Evolutionary conservation across 2,888 invertebrate genomes (phyloP).

Genomic region (Chloroclysta siterata): DNA sequence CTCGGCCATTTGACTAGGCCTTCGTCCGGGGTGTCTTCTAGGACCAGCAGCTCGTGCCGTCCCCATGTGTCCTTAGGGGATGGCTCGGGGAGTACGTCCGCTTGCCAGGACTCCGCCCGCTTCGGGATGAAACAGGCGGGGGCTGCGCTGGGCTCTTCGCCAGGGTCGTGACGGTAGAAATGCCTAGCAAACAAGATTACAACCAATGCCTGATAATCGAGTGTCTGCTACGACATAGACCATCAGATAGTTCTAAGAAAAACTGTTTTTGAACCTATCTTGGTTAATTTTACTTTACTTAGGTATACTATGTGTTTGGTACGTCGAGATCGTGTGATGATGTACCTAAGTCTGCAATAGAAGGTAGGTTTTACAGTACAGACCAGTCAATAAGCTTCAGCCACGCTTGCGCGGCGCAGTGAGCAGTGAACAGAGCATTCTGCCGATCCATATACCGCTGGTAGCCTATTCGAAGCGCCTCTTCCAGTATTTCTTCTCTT

Average conservation of each 20-base stretch:
- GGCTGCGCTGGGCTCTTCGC: conserved; percentile 70
- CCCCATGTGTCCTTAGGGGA: conserved; percentile 74
- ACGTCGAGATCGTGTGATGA: no score
- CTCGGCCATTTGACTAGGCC: conserved; percentile 53
- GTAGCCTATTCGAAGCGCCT: conserved; percentile 61
- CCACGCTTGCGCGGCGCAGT: conserved; percentile 75
- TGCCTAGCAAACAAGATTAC: conserved; percentile 52
- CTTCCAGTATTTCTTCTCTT: conserved; percentile 74
- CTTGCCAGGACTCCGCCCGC: conserved; percentile 69
- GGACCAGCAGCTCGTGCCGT: conserved; percentile 56
- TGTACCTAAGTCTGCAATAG: no score
- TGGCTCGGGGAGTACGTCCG: conserved; percentile 66
- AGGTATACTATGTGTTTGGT: no score
- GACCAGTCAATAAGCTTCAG: conserved; percentile 72
- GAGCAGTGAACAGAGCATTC: conserved; percentile 61
- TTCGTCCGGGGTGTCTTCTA: conserved; percentile 58
- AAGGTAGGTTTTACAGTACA: no score
- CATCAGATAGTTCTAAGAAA: no score
- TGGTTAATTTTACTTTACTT: no score
- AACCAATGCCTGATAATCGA: background rate
- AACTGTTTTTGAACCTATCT: no score
- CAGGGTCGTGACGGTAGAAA: conserved; percentile 78
- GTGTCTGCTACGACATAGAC: no score
- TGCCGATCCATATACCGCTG: conserved; percentile 71
- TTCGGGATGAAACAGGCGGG: conserved; percentile 73